Base-by-base conservation (phyloP, 2,797 vertebrate genomes). In the Halcyon chelicuti region DNA sequence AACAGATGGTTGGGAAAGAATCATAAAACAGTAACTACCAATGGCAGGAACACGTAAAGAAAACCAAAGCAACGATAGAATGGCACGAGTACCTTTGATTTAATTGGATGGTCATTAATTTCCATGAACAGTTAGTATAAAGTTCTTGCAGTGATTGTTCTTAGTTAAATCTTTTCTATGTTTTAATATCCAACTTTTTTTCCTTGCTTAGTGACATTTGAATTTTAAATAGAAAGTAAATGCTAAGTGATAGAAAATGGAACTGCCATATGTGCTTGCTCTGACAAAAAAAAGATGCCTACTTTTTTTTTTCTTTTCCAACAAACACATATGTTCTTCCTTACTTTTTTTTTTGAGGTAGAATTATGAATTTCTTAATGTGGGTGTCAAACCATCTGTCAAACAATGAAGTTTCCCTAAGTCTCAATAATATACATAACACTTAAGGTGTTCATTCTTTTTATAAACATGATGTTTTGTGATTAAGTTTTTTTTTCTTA, bases 371-470 rank as follows among this genome's bases (percentile, higher is more conserved):
- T 94, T 91, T 90, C 84, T 86, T 67, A 42, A 57, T 10, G 89
- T 88, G 89, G 95, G 84, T 82, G 89, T 82, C 91, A 62, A 66
- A 79, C 92, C 92, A 96, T 96, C 95, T 96, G 95, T 88, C 60
- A 94, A 92, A 90, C 86, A 93, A 82, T 67, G 85, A 93, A 68
- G 55, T 61, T 90, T 84, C 47, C 40, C 25, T 74, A 46, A 51
- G 77, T 87, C 84, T 88, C 68, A 54, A 7, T 40, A 71, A 35
- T 21, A 58, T 35, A 63, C 55, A 7, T 19, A 66, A 40, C 57
- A 72, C 49, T 77, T 44, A 35, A 29, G 51, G 28, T 26, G 9
- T 37, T 29, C 81, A 62, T 84, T 71, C 19, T 25, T 78, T 86
- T 42, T 25, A 4, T 21, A 51, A 90, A 14, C 10, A 31, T 16